A percentile compares a stretch with the other conserved stretches of the same genome.
Evolutionary conservation across 2,797 vertebrate genomes (phyloP).

Genomic region (Myotis findleyi): DNA sequence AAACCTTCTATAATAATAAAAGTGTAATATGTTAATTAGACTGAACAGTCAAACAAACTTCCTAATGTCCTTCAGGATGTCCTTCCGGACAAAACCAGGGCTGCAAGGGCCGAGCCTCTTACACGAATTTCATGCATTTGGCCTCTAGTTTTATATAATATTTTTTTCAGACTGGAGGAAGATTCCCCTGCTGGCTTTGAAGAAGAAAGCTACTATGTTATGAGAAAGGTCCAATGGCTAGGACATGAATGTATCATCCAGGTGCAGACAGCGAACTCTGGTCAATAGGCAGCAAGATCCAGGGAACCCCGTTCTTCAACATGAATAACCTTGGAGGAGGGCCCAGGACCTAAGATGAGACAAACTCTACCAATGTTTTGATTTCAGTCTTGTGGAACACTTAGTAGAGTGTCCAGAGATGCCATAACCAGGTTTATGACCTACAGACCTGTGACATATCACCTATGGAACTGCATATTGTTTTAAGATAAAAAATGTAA

Average conservation of each 20-base stretch:
- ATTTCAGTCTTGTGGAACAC: not conserved
- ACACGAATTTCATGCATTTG: too few species aligned
- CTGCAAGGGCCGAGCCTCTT: too few species aligned
- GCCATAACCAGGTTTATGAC: not conserved
- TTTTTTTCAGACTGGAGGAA: not conserved
- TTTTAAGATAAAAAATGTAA: not conserved
- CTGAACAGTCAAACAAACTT: too few species aligned
- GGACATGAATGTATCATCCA: not conserved
- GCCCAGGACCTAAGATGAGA: not conserved
- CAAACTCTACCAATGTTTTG: not conserved
- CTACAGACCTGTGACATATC: not conserved
- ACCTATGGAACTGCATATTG: not conserved
- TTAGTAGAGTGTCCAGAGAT: not conserved
- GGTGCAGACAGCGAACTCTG: not conserved
- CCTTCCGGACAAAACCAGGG: too few species aligned
- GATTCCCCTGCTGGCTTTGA: not conserved
- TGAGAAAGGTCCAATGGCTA: not conserved
- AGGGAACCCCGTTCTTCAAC: not conserved
- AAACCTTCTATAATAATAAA: not conserved
- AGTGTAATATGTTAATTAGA: too few species aligned
- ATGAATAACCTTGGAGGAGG: not conserved
- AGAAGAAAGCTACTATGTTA: not conserved
- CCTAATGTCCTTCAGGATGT: rapidly evolving
- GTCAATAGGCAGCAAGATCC: not conserved
- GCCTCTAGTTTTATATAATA: not conserved